phyloP scores from a whole-genome alignment of 1,140 invertebrate genomes.

The Dendroctonus valens region DNA sequence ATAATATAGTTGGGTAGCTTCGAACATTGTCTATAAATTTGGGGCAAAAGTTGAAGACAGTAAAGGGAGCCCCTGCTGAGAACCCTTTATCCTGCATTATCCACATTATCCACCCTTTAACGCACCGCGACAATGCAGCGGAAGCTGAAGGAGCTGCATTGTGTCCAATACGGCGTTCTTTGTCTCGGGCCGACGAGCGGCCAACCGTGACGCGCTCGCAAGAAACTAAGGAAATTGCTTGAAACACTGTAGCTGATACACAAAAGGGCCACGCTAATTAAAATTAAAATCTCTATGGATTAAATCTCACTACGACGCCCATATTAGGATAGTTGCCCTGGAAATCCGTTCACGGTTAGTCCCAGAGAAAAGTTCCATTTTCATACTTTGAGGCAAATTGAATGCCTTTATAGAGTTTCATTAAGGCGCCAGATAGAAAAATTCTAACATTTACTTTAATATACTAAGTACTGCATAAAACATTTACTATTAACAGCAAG shows the following conservation, averaged over 20 bases:
- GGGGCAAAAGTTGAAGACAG: slow-evolving; percentile 10
- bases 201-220: slow-evolving; percentile 47
- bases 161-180: slow-evolving; percentile 48
- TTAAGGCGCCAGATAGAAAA: neutral
- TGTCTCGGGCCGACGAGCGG: slow-evolving; percentile 48
- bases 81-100: slow-evolving; percentile 40
- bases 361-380: slow-evolving; percentile 8
- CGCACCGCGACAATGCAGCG: slow-evolving; percentile 51
- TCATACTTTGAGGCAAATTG: neutral
- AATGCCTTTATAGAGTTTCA: neutral
- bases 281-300: slow-evolving; percentile 45
- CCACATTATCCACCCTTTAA: slow-evolving; percentile 51
- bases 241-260: slow-evolving; percentile 48
- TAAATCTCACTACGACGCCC: slow-evolving; percentile 26
- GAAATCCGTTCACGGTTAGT: slow-evolving; percentile 13
- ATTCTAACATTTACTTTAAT: too few relatives aligned
- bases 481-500: neutral
- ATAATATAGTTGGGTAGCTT: neutral
- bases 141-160: slow-evolving; percentile 51
- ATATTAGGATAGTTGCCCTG: slow-evolving; percentile 21
- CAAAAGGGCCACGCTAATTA: slow-evolving; percentile 49
- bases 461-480: too few relatives aligned
- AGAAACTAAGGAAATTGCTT: slow-evolving; percentile 48
- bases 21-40: neutral
- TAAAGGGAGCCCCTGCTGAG: slow-evolving; percentile 8